Evolutionary conservation across 2,888 invertebrate genomes (phyloP), one percentile per base, ranked within the genome.

Genomic region (Mimumesa dahlbomi): DNA sequence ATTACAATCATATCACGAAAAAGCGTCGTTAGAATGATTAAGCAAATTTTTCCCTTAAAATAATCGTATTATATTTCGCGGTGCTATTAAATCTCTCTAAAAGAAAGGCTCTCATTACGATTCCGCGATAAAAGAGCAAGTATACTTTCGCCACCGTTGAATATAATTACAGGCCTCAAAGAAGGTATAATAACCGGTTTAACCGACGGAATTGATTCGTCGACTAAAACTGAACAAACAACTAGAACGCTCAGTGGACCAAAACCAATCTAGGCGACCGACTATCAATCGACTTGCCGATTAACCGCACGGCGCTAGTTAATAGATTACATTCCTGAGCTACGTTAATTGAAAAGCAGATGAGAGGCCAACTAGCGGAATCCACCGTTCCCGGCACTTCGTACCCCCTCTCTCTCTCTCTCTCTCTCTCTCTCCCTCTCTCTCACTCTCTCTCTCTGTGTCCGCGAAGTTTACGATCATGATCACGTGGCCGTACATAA

Each of bases 401-500:
- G 19, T 49, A 16, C 18, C 18, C n/a, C 6, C 13, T 40, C 29
- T 34, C 6, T 19, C 21, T 13, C 29, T 22, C n/a, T n/a, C n/a
- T n/a, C n/a, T n/a, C n/a, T n/a, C n/a, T n/a, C n/a, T n/a, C n/a
- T n/a, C n/a, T n/a, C n/a, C n/a, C n/a, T n/a, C n/a, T n/a, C n/a
- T n/a, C n/a, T n/a, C n/a, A n/a, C n/a, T n/a, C n/a, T n/a, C n/a
- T n/a, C n/a, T n/a, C n/a, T n/a, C n/a, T n/a, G n/a, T n/a, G n/a
- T n/a, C n/a, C n/a, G n/a, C n/a, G 54, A 38, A 14, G 40, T 58
- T 64, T 21, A 34, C 50, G 38, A 61, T 57, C 49, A 29, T 46
- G 34, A 73, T 65, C 66, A 11, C 58, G 58, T 34, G 45, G 34
- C 21, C 48, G 31, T 40, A 49, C 71, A 57, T 79, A 71, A 79